Base-by-base conservation (phyloP, 2,113 vertebrate species). In the Lontra canadensis region DNA sequence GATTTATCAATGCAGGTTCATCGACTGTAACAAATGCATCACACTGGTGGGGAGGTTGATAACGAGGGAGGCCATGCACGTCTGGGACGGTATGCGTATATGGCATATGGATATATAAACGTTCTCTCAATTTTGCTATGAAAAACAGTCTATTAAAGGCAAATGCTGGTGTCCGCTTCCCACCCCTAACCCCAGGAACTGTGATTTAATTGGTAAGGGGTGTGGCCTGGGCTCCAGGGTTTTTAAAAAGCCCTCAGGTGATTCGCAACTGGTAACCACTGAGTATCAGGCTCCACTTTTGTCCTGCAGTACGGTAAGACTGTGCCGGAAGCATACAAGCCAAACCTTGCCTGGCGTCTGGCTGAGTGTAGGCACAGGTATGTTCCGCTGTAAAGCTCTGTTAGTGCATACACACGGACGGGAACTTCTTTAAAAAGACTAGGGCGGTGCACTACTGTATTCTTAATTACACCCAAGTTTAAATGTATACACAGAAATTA, bases 1-100 rank as follows among this genome's bases (percentile, higher is more conserved):
- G 44, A 73, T 6, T 2, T 23, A 11, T 31, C 8, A 3, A 1
- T 12, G 14, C 3, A 42, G 21, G 13, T 25, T 12, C 44, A 42
- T 13, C 85, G 17, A 39, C 0, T 49, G 3, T 74, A 42, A 34
- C n/a, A 21, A 73, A 42, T 4, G 15, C 1, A 18, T 17, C 31
- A n/a, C 20, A 39, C 52, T 34, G 31, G 13, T 26, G 29, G 20
- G 47, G 49, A 39, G 8, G 65, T 1, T 31, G n/a, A 26, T 4
- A 39, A 80, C 0, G 1, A 8, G 6, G 18, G 29, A 69, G 65
- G 29, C 34, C 26, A 2, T 0, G 10, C 23, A 34, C 4, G 6
- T 7, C 7, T 6, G 44, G 47, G 14, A 5, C 1, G 4, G 17
- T 0, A 23, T 7, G 36, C 21, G 36, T 47, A 31, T 25, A 44